These are phyloP conservation scores for Mallotus villosus DNA, from an alignment of 2,797 vertebrate genomes.

Conservation along the genomic window DNA sequence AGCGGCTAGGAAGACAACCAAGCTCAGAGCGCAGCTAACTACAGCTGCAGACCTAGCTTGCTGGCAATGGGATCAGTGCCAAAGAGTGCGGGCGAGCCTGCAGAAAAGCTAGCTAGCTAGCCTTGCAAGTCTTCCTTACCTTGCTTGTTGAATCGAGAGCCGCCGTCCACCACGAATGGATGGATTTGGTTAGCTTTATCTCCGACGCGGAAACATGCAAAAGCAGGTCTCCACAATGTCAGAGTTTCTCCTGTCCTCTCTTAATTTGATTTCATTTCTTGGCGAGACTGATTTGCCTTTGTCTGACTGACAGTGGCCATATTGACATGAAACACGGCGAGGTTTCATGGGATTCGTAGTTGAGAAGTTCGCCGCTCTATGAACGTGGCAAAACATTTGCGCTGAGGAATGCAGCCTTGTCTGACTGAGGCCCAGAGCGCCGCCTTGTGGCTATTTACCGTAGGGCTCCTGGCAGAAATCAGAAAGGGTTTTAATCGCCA, in stretches of 20 bases:
- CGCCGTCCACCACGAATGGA: constrained; percentile 52
- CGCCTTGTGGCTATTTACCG: no score
- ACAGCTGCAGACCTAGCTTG: constrained; percentile 1
- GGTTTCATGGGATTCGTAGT: constrained; percentile 75
- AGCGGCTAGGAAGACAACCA: no score
- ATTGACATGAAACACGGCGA: constrained; percentile 81
- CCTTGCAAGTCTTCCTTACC: constrained; percentile 55
- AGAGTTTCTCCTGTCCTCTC: constrained; percentile 64
- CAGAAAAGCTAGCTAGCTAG: constrained; percentile 21
- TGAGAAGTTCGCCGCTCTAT: constrained; percentile 8
- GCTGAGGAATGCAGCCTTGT: constrained; percentile 9
- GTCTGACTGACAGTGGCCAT: constrained; percentile 97
- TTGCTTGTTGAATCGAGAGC: constrained; percentile 66
- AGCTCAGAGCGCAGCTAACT: neutral
- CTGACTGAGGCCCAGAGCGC: neutral
- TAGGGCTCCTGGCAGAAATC: no score
- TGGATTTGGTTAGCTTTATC: constrained; percentile 45
- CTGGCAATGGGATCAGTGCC: neutral
- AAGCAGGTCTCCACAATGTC: constrained; percentile 54
- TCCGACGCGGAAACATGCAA: constrained; percentile 48
- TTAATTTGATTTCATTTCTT: constrained; percentile 79
- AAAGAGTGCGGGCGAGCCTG: constrained; percentile 5
- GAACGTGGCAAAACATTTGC: constrained; percentile 3
- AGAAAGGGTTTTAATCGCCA: no score
- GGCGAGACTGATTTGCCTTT: constrained; percentile 90